Conservation (phyloP, 2,797 vertebrate genomes). For the Anabas testudineus region DNA sequence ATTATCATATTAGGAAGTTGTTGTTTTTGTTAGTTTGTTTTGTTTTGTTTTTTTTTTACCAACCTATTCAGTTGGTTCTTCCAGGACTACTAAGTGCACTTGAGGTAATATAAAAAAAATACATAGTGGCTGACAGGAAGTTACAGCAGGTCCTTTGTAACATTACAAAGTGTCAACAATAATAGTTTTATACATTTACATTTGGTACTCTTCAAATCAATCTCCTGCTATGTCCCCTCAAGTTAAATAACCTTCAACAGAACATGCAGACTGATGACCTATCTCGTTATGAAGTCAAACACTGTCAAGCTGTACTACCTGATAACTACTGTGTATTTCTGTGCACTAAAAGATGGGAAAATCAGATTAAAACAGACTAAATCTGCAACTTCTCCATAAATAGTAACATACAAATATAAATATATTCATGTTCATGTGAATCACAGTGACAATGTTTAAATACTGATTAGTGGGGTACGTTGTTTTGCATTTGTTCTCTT, state of each 20-base stretch:
- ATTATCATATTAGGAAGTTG: not conserved
- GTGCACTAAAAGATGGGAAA: not conserved
- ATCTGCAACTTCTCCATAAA: not conserved
- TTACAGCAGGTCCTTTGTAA: constrained; percentile 17
- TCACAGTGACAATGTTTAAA: constrained; percentile 7
- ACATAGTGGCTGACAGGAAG: constrained; percentile 11
- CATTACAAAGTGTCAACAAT: not conserved
- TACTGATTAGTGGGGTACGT: not conserved
- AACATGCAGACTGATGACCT: constrained; percentile 31
- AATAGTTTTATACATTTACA: constrained; percentile 9
- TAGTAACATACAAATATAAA: not conserved
- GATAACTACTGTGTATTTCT: not conserved
- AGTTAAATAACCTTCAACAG: constrained; percentile 54
- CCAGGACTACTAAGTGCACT: not conserved
- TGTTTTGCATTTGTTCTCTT: not conserved
- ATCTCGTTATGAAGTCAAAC: constrained; percentile 34
- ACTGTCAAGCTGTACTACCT: not conserved
- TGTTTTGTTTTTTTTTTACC: not conserved
- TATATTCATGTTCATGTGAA: not conserved
- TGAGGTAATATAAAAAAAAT: constrained; percentile 9
- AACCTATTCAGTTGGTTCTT: not conserved
- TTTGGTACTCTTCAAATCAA: not conserved
- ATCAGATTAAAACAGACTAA: not conserved
- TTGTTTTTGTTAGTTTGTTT: too few relatives aligned
- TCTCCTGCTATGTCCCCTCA: constrained; percentile 43